phyloP scores from a whole-genome alignment of 2,888 invertebrate genomes.

The Platerodrilus igneus region DNA sequence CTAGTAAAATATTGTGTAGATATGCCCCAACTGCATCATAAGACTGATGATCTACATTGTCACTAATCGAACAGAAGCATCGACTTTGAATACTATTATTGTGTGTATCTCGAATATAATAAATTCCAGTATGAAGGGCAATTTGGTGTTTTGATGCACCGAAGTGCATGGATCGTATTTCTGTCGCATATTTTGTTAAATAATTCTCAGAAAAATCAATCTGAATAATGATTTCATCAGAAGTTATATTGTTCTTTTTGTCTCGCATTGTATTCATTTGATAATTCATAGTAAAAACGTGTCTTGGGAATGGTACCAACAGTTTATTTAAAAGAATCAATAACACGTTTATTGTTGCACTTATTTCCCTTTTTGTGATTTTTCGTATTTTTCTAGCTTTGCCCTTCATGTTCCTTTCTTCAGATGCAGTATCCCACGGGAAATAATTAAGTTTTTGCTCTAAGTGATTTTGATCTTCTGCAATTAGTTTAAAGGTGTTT shows the following conservation, averaged over 20 bases:
- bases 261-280: too few relatives aligned
- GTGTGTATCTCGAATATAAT: conserved; percentile 8
- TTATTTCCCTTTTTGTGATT: too few relatives aligned
- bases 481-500: too few relatives aligned
- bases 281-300: too few relatives aligned
- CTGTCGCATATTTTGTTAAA: conserved; percentile 13
- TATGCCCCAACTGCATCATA: conserved; percentile 16
- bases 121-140: conserved; percentile 15
- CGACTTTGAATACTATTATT: conserved; percentile 1
- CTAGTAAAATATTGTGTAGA: conserved; percentile 7
- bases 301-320: too few relatives aligned
- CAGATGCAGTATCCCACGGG: too few relatives aligned
- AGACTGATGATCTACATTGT: conserved; percentile 16
- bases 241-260: neutral
- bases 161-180: conserved; percentile 19
- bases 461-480: too few relatives aligned
- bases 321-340: too few relatives aligned
- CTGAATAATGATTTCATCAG: conserved; percentile 15
- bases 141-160: conserved; percentile 16
- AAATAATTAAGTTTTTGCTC: too few relatives aligned
- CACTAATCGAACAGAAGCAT: conserved; percentile 15
- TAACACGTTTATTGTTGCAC: too few relatives aligned
- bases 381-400: too few relatives aligned
- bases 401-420: too few relatives aligned
- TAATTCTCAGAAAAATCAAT: conserved; percentile 20